Evolutionary conservation across 2,113 vertebrate genomes (phyloP).

Genomic region (Pteropus alecto): DNA sequence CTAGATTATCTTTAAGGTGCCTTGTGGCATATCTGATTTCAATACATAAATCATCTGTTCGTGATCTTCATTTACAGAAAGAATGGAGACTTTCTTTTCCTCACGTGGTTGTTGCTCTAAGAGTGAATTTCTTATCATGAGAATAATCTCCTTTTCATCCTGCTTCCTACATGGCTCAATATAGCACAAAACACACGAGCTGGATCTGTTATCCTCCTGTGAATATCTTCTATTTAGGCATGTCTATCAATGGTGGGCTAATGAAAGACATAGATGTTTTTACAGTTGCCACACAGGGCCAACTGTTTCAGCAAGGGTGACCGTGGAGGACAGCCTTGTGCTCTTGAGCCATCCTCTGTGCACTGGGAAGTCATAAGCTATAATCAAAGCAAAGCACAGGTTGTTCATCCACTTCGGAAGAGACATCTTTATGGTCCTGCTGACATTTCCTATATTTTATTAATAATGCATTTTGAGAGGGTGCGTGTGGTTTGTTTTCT

Average conservation of each 20-base stretch:
- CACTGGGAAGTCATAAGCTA: background rate
- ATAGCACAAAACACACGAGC: background rate
- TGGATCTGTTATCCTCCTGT: constrained; percentile 78
- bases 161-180: background rate
- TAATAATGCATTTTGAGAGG: background rate
- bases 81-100: constrained; percentile 78
- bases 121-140: constrained; percentile 74
- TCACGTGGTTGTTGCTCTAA: constrained; percentile 83
- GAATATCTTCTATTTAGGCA: constrained; percentile 83
- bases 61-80: constrained; percentile 38
- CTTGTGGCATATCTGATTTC: background rate
- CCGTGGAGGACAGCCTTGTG: background rate
- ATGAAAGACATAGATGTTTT: constrained; percentile 81
- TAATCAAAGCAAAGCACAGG: background rate
- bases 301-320: constrained; percentile 23
- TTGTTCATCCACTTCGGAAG: background rate
- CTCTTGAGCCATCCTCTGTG: background rate
- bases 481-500: background rate
- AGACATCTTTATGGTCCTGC: background rate
- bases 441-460: background rate
- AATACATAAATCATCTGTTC: background rate
- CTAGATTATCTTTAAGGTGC: background rate
- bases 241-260: constrained; percentile 66
- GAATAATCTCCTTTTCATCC: constrained; percentile 52
- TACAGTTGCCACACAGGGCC: constrained; percentile 66